Percentiles rank a stretch among this genome's conserved stretches.
phyloP scores from a whole-genome alignment of 2,113 vertebrate species.

The Cinclus cinclus region DNA sequence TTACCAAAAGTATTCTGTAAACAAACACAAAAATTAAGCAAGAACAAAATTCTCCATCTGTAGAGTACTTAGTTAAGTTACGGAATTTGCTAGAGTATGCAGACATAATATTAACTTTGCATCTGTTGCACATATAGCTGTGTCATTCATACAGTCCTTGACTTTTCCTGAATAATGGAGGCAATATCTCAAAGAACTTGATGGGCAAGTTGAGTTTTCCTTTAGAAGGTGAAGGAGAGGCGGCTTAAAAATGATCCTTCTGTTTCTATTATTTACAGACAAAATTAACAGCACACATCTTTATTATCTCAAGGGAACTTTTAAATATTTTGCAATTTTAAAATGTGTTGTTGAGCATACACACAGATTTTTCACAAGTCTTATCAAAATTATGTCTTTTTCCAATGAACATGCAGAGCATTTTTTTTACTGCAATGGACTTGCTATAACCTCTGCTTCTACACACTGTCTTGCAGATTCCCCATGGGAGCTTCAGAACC shows the following conservation, averaged over 20 bases:
- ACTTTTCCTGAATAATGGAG: neutral
- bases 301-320: neutral
- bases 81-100: neutral
- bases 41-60: neutral
- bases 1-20: neutral
- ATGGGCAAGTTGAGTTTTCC: neutral
- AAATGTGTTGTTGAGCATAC: neutral
- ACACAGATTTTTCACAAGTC: accelerated
- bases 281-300: neutral
- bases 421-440: neutral
- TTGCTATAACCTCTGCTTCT: neutral
- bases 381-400: neutral
- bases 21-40: neutral
- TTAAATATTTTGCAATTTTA: neutral
- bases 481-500: neutral
- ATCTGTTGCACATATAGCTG: neutral
- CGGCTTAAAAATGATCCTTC: neutral
- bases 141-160: neutral
- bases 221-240: neutral
- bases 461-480: neutral
- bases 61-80: neutral
- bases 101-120: neutral
- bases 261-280: neutral
- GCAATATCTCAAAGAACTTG: neutral
- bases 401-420: neutral